Conservation (phyloP, 2,888 invertebrate species). For the Apodemia zela region DNA sequence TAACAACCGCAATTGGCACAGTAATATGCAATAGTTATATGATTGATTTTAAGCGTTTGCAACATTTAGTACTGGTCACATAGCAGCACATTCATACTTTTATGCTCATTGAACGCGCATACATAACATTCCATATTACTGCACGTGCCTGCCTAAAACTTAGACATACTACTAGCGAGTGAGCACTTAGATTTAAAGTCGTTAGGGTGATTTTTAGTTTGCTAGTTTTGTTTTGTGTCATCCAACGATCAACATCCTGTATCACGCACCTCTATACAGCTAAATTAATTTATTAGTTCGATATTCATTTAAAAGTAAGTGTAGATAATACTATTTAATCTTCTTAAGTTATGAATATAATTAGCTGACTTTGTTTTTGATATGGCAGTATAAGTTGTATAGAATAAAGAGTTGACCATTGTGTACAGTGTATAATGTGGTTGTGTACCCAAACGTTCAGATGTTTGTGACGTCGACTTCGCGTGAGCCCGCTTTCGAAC, state of each 20-base stretch:
- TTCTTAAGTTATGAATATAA: neutral
- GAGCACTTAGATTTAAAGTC: conserved; percentile 25
- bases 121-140: too few species aligned
- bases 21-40: neutral
- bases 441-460: conserved; percentile 12
- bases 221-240: conserved; percentile 34
- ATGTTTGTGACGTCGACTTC: conserved; percentile 21
- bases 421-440: conserved; percentile 13
- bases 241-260: conserved; percentile 20
- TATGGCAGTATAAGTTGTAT: conserved; percentile 9
- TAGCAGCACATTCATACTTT: too few species aligned
- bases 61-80: too few species aligned
- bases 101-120: too few species aligned
- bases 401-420: neutral
- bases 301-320: neutral
- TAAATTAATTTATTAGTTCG: neutral
- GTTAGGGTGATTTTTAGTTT: conserved; percentile 29
- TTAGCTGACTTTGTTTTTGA: conserved; percentile 5
- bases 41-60: too few species aligned
- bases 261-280: conserved; percentile 2
- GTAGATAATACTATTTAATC: neutral
- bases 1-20: neutral
- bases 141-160: too few species aligned
- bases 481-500: conserved; percentile 20
- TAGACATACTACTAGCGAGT: neutral